phyloP scores from a whole-genome alignment of 1,140 invertebrate genomes.

The Hermatobates lingyangjiaoensis region DNA sequence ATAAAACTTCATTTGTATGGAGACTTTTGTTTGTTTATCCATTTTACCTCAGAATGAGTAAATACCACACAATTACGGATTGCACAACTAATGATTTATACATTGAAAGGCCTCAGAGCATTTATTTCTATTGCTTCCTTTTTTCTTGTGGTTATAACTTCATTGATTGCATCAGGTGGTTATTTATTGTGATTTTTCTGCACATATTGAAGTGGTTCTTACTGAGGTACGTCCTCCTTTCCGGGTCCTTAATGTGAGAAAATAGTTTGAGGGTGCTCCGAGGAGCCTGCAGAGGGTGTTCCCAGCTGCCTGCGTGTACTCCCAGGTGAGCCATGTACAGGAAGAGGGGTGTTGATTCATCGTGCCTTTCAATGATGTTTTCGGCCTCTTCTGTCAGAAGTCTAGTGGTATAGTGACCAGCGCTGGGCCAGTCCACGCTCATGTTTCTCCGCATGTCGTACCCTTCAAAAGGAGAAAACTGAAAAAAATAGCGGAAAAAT shows the following conservation, averaged over 20 bases:
- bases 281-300: conserved; percentile 32
- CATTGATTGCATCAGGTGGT: too few relatives aligned
- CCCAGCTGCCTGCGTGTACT: conserved; percentile 26
- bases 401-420: conserved; percentile 35
- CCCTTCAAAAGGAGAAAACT: conserved; percentile 10
- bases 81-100: too few relatives aligned
- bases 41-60: too few relatives aligned
- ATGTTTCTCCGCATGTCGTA: conserved; percentile 25
- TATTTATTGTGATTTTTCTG: too few relatives aligned
- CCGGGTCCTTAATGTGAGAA: conserved; percentile 31
- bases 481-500: too few relatives aligned
- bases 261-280: conserved; percentile 33
- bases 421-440: conserved; percentile 23
- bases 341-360: conserved; percentile 30
- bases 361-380: conserved; percentile 31
- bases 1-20: too few relatives aligned
- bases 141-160: too few relatives aligned
- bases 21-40: too few relatives aligned
- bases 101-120: too few relatives aligned
- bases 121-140: too few relatives aligned
- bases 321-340: conserved; percentile 39
- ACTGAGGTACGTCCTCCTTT: conserved; percentile 36
- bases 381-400: conserved; percentile 33
- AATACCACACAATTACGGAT: too few relatives aligned
- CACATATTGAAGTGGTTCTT: background rate